phyloP scores from a whole-genome alignment of 1,140 invertebrate species.

The Eufriesea mexicana region DNA sequence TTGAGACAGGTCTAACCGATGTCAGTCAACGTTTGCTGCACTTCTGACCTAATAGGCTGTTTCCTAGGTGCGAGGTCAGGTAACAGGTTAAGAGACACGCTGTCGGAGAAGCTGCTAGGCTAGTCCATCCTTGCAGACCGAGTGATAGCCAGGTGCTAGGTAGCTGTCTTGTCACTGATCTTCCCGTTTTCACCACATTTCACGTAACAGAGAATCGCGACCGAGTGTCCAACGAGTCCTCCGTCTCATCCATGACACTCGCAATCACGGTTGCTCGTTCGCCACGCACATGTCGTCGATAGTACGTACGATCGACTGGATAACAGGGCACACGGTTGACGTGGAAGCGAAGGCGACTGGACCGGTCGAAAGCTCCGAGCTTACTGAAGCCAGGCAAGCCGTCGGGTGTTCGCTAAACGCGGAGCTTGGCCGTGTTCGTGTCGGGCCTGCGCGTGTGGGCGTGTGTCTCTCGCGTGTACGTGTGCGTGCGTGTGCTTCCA shows the following conservation, averaged over 20 bases:
- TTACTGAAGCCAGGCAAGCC: constrained; percentile 71
- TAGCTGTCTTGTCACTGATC: not conserved
- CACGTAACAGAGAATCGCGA: not conserved
- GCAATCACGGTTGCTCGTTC: not conserved
- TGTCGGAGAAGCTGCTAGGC: not conserved
- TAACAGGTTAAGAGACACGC: not conserved
- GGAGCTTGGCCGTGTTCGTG: not conserved
- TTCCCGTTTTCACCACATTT: not conserved
- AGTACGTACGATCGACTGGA: constrained; percentile 31
- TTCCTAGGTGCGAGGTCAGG: too few species aligned
- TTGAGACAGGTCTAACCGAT: not conserved
- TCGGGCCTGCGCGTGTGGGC: not conserved
- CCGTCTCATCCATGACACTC: too few species aligned
- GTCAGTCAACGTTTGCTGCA: too few species aligned
- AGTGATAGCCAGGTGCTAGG: too few species aligned
- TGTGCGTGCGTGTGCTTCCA: not conserved
- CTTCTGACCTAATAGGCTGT: too few species aligned
- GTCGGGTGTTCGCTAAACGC: constrained; percentile 41
- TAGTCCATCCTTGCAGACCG: not conserved
- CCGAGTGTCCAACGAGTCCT: too few species aligned
- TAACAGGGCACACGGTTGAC: not conserved
- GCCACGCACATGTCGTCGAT: constrained; percentile 40
- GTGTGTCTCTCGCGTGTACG: not conserved
- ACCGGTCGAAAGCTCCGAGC: constrained; percentile 72
- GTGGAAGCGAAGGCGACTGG: constrained; percentile 1